Base-by-base conservation (phyloP, 2,888 invertebrate species). In the Caenorhabditis sinica region DNA sequence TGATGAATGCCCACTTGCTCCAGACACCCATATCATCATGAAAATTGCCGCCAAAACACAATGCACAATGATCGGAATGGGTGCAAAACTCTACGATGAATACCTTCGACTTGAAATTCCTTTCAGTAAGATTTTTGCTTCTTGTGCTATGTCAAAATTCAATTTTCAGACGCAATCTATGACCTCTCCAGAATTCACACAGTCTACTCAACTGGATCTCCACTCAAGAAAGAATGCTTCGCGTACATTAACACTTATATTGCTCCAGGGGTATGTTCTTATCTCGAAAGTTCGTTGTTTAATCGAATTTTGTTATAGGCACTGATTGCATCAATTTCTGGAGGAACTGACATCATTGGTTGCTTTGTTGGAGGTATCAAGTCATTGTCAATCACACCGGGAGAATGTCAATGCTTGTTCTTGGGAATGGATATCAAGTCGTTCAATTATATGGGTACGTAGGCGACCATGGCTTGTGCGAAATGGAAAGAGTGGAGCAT, bases 341-440 rank as follows among this genome's bases (percentile, higher is more conserved):
- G 94, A 77, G 95, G 95, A 2, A 95, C 95, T 6, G 95, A 95
- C 89, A 94, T 95, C 65, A 94, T 94, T 82, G 94, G 94, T 9
- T 94, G 94, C 90, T 95, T 95, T 91, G 94, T 94, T 92, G 95
- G 94, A 23, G 93, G 93, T 79, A 94, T 94, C 88, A 93, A 93
- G 84, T 93, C 93, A 23, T 89, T 94, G 15, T 94, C 94, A 3
- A 94, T 95, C 13, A 92, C 94, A 87, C 90, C 93, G 45, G 95
- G 95, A n/a, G 94, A 95, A 91, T 94, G 95, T 65, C 95, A 95
- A 91, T 93, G 93, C 36, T 86, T 93, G 53, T 92, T 93, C 80
- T 93, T 95, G 60, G 95, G 94, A 36, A 94, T 94, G 93, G 94
- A 94, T 85, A 93, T 94, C 88, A 93, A 93, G 81, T 93, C 94